A percentile compares a stretch with the other conserved stretches of the same genome.
phyloP scores from a whole-genome alignment of 2,888 invertebrate genomes.

The Autographa gamma region DNA sequence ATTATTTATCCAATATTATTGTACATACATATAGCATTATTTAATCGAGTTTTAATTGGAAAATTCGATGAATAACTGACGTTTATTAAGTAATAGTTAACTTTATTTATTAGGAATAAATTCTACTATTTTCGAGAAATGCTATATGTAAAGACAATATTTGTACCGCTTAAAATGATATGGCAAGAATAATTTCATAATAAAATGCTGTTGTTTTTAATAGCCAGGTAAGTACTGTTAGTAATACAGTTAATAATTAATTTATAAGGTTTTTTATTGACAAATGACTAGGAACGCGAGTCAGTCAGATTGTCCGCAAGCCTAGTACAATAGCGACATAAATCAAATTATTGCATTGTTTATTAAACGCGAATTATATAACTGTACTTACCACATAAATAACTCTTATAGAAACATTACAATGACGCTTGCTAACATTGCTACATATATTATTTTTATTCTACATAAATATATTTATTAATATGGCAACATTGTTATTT shows the following conservation, averaged over 20 bases:
- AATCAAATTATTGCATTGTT: conserved; percentile 54
- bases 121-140: conserved; percentile 26
- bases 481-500: conserved; percentile 4
- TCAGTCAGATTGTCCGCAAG: conserved; percentile 45
- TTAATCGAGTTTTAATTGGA: conserved; percentile 12
- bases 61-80: conserved; percentile 22
- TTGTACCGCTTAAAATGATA: conserved; percentile 33
- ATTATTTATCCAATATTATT: conserved; percentile 18
- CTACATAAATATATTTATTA: background rate
- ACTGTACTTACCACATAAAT: conserved; percentile 66
- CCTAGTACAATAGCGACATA: conserved; percentile 34
- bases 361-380: conserved; percentile 43
- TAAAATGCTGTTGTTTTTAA: conserved; percentile 28
- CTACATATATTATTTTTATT: background rate
- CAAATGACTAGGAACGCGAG: conserved; percentile 54
- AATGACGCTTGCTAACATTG: conserved; percentile 64
- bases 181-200: conserved; percentile 50
- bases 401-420: conserved; percentile 44
- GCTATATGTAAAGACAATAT: conserved; percentile 43
- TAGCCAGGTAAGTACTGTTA: conserved; percentile 59
- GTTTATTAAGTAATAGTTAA: conserved; percentile 19
- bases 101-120: conserved; percentile 25
- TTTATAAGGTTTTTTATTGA: conserved; percentile 30
- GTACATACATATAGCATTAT: conserved; percentile 39
- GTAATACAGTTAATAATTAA: conserved; percentile 4